Evolutionary conservation across 2,888 invertebrate species (phyloP), one percentile per base, ranked within the genome.

Genomic region (Lasius fuliginosus): DNA sequence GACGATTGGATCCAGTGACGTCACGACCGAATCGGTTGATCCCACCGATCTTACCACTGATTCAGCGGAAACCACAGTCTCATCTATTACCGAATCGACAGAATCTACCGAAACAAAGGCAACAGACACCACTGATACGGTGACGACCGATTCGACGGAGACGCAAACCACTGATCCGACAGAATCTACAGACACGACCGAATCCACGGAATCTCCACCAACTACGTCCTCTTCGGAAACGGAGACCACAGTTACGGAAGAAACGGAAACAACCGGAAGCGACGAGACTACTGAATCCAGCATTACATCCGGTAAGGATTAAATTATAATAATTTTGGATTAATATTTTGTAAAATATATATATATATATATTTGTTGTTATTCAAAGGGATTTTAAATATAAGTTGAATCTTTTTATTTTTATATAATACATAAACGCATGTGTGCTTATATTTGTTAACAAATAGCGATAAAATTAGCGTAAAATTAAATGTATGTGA

Each of bases 11-110:
- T 85, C 90, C 15, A 84, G 84, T 8, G 86, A 77, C n/a, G 62
- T 85, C n/a, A 30, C 12, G 27, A 30, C 71, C 1, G 88, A 53
- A 46, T 71, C 71, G 3, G 46, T 74, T 49, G 91, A 93, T 40
- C 23, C 23, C 23, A 92, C 92, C 18, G 87, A 79, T 6, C 30
- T 36, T 11, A 82, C 84, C 3, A 77, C 76, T 42, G 92, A 90
- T 77, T 91, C 93, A 1, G 92, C 91, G 67, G 91, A 90, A 30
- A 91, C 89, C 12, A 83, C 88, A 3, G 90, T 90, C 42, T 88
- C 91, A 73, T 89, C 82, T 23, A 84, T 87, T 15, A 91, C 81
- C 23, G 87, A 74, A 40, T 82, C 42, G 42, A 27, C n/a, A 30
- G 62, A 53, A n/a, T 74, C 49, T 12, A 64, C 64, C 0, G 36